These are phyloP conservation scores for Rhea americana DNA, from an alignment of 2,113 vertebrate genomes.

Conservation along the genomic window DNA sequence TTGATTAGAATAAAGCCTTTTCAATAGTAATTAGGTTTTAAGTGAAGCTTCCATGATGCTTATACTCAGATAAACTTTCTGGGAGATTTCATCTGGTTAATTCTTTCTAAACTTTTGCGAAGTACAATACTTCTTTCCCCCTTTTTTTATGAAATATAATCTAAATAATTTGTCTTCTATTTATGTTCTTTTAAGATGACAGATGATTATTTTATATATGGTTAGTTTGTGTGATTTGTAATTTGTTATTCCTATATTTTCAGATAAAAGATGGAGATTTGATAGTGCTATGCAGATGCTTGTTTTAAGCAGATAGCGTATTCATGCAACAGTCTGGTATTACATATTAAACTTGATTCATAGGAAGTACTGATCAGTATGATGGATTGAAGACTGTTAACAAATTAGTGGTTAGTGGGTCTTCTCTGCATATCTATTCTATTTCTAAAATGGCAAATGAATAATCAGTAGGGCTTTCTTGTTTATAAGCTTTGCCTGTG, in stretches of 20 bases:
- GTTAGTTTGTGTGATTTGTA: background rate
- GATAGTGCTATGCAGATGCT: background rate
- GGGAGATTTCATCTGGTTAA: background rate
- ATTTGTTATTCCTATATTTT: background rate
- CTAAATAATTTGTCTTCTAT: background rate
- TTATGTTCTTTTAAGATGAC: background rate
- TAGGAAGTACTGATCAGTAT: background rate
- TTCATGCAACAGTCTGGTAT: accelerated
- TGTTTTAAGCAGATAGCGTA: background rate
- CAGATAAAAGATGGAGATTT: background rate
- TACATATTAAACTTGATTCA: background rate
- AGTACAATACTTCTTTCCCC: background rate
- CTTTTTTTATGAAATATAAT: background rate
- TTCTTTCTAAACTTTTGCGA: background rate
- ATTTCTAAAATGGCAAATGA: background rate
- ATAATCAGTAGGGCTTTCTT: background rate
- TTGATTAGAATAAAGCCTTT: background rate
- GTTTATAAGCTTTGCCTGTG: background rate
- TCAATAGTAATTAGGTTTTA: background rate
- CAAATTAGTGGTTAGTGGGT: background rate
- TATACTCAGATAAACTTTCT: background rate
- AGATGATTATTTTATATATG: background rate
- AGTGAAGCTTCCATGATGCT: background rate
- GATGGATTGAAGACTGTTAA: background rate
- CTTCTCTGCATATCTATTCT: background rate